phyloP scores from a whole-genome alignment of 2,113 vertebrate species.

The Chlorodrepanis virens region DNA sequence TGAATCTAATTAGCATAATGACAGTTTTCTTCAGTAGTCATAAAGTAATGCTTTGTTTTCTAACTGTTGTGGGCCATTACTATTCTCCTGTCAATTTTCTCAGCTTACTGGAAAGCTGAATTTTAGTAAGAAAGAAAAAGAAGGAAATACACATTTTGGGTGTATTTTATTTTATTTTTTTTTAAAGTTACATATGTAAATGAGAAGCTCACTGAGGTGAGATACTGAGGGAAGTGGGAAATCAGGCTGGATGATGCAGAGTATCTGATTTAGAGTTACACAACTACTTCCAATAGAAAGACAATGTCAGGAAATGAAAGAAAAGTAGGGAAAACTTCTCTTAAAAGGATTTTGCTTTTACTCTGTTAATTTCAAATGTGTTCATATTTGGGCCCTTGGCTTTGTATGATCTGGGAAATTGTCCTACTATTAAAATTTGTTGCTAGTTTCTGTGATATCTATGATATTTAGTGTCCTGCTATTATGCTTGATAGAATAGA shows the following conservation, averaged over 20 bases:
- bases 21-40: not conserved
- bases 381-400: not conserved
- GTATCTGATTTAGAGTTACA: not conserved
- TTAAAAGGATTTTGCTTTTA: not conserved
- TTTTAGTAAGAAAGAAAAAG: not conserved
- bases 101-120: not conserved
- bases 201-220: not conserved
- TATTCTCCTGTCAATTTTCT: not conserved
- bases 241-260: not conserved
- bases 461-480: not conserved
- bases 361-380: not conserved
- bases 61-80: not conserved
- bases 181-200: not conserved
- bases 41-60: slow-evolving; percentile 7
- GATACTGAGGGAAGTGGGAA: not conserved
- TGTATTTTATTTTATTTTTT: not conserved
- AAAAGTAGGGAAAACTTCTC: not conserved
- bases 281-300: not conserved
- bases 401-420: not conserved
- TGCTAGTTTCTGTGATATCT: not conserved
- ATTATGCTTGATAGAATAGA: not conserved
- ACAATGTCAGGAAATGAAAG: not conserved
- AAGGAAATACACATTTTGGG: not conserved
- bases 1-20: not conserved
- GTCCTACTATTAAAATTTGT: not conserved